Evolutionary conservation across 2,113 vertebrate species (phyloP), one percentile per base, ranked within the genome.

Genomic region (Ovibos moschatus): DNA sequence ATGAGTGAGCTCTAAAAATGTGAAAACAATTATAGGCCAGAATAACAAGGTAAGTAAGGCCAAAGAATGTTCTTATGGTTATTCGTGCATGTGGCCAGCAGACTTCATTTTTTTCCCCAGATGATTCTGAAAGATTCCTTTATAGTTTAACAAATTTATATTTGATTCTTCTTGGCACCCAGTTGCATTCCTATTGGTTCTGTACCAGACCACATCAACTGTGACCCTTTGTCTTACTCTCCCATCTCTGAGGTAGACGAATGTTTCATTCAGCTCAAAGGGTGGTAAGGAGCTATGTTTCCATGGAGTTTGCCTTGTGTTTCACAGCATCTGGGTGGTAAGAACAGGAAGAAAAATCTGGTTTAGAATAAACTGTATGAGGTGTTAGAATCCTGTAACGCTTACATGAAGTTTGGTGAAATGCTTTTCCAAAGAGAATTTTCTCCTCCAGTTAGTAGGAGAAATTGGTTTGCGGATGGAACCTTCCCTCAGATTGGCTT

Each of bases 1-100:
- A 93, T 97, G 84, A 95, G 30, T 97, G 81, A 97, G 47, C 84
- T 91, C 58, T 95, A n/a, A 97, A 97, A 97, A 96, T 98, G 86
- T 96, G 89, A 93, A 94, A 98, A 93, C 43, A 89, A 28, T 84
- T 50, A 83, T 78, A 95, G 87, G 96, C 10, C 14, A 93, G 89
- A 96, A 95, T 95, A 95, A 45, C 92, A 96, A 96, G 51, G 45
- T 78, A 88, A 94, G 25, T 78, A 88, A 94, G 33, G 50, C 50
- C 74, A 43, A 97, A 96, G 79, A 98, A 96, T 89, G 30, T 96
- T 97, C 95, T 92, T 79, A 76, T 96, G 89, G 47, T 53, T 87
- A 92, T 91, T 89, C 45, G 51, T 94, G 47, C 33, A n/a, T 87
- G n/a, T 91, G 94, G 60, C 83, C 62, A 89, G 23, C 58, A 94